Base-by-base conservation (phyloP, 2,888 invertebrate species). In the Drosophila nr. medialis region DNA sequence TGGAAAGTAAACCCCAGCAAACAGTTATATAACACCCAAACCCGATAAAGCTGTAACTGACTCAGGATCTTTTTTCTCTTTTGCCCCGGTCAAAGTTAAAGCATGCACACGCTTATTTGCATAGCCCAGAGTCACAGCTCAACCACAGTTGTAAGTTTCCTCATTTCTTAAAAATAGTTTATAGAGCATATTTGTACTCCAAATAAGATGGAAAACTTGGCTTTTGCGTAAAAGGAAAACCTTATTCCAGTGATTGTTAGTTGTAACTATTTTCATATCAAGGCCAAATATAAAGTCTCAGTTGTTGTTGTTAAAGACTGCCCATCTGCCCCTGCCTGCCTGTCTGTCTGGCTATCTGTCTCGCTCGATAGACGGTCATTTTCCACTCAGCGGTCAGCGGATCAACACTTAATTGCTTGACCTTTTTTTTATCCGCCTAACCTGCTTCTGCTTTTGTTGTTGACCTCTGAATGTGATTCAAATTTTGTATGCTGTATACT, bases 391-490 rank as follows among this genome's bases (percentile, higher is more conserved):
- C 76, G 53, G 32, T 61, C 66, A 78, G 56, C 65, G 66, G 77
- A 77, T 81, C 67, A 89, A 75, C 88, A 89, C 86, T 90, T 85
- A 90, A 85, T 85, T 89, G 90, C 90, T 82, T 79, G 88, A 85
- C 85, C 85, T 89, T 84, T 84, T 79, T 81, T 62, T 54, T 40
- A 30, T 50, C 3, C 29, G 38, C 24, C 36, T 29, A 24, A 40
- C 38, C 40, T 32, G 15, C 48, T 30, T 7, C 8, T 8, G 45
- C 45, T 54, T 32, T 24, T 50, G 53, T 59, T 77, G 78, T 89
- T 84, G 87, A 89, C 74, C 83, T 86, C 81, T 89, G 81, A 83
- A 67, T 76, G 72, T 71, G 72, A 54, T 66, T 64, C 67, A 59
- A 72, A 55, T 66, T 88, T 86, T 83, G 81, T 83, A 83, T 77